A percentile compares a stretch with the other conserved stretches of the same genome.
Conservation (phyloP, 2,797 vertebrate species). For the Cephalopachus bancanus region DNA sequence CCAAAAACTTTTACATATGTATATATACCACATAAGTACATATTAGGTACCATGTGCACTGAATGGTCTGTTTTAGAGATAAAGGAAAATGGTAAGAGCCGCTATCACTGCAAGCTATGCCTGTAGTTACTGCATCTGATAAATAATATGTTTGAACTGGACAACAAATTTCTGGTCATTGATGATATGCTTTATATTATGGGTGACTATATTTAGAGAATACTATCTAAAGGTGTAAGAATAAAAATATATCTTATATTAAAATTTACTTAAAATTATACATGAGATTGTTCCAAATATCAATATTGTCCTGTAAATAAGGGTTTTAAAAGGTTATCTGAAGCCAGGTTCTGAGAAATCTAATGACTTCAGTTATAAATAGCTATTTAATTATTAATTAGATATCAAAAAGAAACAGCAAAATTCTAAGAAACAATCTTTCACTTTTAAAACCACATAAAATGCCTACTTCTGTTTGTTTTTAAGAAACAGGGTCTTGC, state of each 20-base stretch:
- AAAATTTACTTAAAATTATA: not conserved
- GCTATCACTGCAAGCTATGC: not conserved
- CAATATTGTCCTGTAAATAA: not conserved
- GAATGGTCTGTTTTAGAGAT: not conserved
- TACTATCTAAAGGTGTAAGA: not conserved
- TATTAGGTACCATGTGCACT: not conserved
- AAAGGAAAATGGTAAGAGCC: not conserved
- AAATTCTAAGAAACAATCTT: conserved; percentile 18
- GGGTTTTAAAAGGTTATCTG: not conserved
- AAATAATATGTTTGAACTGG: not conserved
- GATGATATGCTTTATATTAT: not conserved
- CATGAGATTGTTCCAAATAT: not conserved
- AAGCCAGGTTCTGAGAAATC: conserved; percentile 9
- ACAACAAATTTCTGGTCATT: not conserved
- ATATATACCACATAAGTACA: not conserved
- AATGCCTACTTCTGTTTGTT: not conserved
- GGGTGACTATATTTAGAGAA: not conserved
- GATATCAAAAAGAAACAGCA: not conserved
- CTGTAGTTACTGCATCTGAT: not conserved
- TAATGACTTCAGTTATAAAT: not conserved
- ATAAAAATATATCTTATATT: not conserved
- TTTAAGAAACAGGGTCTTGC: not conserved
- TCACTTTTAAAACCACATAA: conserved; percentile 16
- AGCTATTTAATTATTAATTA: not conserved
- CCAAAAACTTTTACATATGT: not conserved